A percentile compares a stretch with the other conserved stretches of the same genome.
phyloP scores from a whole-genome alignment of 2,888 invertebrate genomes.

The Phaedon cochleariae region DNA sequence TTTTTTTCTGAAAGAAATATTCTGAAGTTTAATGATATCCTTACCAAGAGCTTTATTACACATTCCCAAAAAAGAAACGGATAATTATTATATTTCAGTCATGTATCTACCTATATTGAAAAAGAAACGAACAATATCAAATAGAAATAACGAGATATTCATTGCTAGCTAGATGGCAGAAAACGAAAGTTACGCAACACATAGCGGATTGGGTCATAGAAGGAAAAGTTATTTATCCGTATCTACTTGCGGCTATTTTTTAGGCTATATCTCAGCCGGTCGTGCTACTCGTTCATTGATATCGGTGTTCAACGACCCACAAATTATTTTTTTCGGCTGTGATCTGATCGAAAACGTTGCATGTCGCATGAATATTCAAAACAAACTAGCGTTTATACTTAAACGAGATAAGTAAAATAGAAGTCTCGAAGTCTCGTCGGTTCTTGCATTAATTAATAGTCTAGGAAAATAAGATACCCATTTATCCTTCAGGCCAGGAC shows the following conservation, averaged over 20 bases:
- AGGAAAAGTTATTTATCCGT: slow-evolving; percentile 30
- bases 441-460: too few relatives aligned
- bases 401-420: too few relatives aligned
- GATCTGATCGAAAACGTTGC: neutral
- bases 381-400: neutral
- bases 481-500: too few relatives aligned
- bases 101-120: neutral
- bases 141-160: neutral
- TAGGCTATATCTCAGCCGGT: slow-evolving; percentile 4
- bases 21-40: neutral
- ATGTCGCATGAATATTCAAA: neutral
- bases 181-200: slow-evolving; percentile 18
- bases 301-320: neutral
- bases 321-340: neutral
- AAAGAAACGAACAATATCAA: neutral
- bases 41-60: neutral
- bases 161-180: neutral
- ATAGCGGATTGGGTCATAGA: slow-evolving; percentile 31
- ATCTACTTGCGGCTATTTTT: slow-evolving; percentile 18
- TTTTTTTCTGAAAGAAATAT: neutral
- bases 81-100: neutral
- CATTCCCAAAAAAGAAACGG: neutral
- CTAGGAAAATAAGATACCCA: too few relatives aligned
- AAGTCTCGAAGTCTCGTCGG: too few relatives aligned
- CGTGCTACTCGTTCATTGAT: neutral